These are phyloP conservation scores for Hedya salicella DNA, from an alignment of 2,888 invertebrate species.

Conservation along the genomic window DNA sequence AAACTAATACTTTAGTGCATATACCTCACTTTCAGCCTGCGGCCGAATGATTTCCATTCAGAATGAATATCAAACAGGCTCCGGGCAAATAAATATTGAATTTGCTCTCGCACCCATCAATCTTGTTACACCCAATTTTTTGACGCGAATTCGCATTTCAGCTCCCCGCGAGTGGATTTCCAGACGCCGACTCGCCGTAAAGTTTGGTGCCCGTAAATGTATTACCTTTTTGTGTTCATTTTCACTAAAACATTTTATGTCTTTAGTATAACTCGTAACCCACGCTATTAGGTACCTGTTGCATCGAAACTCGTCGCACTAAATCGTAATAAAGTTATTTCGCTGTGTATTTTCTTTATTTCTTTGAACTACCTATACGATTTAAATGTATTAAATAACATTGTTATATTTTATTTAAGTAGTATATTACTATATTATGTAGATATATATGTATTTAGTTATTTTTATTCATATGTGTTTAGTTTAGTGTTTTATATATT, in stretches of 20 bases:
- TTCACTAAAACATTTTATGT: conserved; percentile 7
- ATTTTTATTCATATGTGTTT: no score
- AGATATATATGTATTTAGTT: no score
- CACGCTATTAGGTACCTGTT: not conserved
- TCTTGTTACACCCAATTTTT: conserved; percentile 64
- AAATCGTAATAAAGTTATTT: not conserved
- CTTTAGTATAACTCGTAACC: not conserved
- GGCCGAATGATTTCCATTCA: conserved; percentile 50
- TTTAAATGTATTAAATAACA: no score
- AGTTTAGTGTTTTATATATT: no score
- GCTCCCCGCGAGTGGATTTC: conserved; percentile 56
- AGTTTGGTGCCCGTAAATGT: conserved; percentile 11
- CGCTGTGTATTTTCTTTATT: not conserved
- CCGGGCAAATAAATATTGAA: conserved; percentile 60
- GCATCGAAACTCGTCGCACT: not conserved
- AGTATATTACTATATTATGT: no score
- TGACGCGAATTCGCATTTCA: conserved; percentile 56
- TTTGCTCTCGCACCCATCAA: conserved; percentile 58
- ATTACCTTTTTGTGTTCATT: conserved; percentile 9
- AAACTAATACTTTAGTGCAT: conserved; percentile 1
- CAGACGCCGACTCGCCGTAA: conserved; percentile 44
- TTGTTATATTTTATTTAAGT: no score
- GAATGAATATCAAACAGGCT: conserved; percentile 52
- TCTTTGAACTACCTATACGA: not conserved
- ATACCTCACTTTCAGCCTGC: conserved; percentile 19